Evolutionary conservation across 2,113 vertebrate genomes (phyloP).

Genomic region (Neodontobutis hainanensis): DNA sequence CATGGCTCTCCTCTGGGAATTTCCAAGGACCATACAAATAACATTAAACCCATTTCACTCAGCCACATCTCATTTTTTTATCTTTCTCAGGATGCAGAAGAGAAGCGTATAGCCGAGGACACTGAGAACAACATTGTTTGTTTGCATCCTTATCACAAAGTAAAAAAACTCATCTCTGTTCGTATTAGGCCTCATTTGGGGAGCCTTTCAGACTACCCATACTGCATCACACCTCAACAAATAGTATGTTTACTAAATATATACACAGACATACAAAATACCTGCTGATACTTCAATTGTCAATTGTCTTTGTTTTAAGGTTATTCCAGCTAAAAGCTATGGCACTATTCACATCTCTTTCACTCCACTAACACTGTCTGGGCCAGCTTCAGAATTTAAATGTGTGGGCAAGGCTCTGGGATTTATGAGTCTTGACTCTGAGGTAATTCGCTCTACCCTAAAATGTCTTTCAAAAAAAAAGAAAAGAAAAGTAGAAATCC

Average conservation of each 20-base stretch:
- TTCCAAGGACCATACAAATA: background rate
- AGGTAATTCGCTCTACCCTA: slow-evolving; percentile 74
- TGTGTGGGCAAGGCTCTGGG: slow-evolving; percentile 82
- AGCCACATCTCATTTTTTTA: background rate
- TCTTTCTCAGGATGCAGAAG: slow-evolving; percentile 45
- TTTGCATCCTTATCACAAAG: background rate
- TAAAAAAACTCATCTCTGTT: slow-evolving; percentile 78
- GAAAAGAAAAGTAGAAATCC: background rate
- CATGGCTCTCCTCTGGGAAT: slow-evolving; percentile 11
- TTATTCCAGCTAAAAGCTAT: slow-evolving; percentile 85
- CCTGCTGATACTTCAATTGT: background rate
- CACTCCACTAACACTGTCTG: slow-evolving; percentile 79
- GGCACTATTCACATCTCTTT: slow-evolving; percentile 82
- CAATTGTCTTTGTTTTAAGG: slow-evolving; percentile 68
- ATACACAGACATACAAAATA: too few relatives aligned
- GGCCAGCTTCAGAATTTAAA: slow-evolving; percentile 51
- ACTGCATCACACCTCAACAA: slow-evolving; percentile 86
- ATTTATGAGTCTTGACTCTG: slow-evolving; percentile 85
- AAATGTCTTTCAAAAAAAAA: background rate
- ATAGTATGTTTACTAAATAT: slow-evolving; percentile 74
- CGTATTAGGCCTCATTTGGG: slow-evolving; percentile 83
- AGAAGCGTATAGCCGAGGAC: slow-evolving; percentile 20
- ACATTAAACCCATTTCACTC: slow-evolving; percentile 1
- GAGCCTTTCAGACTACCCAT: slow-evolving; percentile 79
- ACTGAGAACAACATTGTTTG: slow-evolving; percentile 28